Evolutionary conservation across 1,140 invertebrate species (phyloP), one percentile per base, ranked within the genome.

Genomic region (Philotrypesis tridentata): DNA sequence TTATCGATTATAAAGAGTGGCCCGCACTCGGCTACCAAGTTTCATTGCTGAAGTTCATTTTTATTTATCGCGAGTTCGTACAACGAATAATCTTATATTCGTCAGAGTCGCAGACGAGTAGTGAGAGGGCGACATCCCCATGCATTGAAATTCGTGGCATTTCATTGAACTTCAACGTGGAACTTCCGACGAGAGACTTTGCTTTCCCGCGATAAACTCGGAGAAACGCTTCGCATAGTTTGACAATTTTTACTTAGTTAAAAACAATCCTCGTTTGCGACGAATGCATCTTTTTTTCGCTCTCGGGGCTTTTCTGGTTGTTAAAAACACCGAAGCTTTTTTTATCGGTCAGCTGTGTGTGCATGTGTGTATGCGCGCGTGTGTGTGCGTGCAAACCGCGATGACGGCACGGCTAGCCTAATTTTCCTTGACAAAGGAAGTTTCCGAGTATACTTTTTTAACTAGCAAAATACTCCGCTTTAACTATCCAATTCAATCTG

Each of bases 151-250:
- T 27, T 31, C 27, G 71, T 17, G 67, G 37, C 17, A 55, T 68
- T 78, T 68, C 65, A 68, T 68, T 68, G 75, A 68, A 78, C 65
- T 78, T 78, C 75, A 68, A 68, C 9, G 23, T 31, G 40, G 68
- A 78, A 78, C 75, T 78, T 76, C 14, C 9, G 21, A 7, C 63
- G 60, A 43, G 37, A 43, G 40, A 43, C 43, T 75, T 77, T 77
- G 61, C 21, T 68, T 78, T 37, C 63, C 74, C 31, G 55, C 14
- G 31, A 78, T 78, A 78, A 78, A 78, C 63, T 78, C 55, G 21
- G 31, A 27, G 23, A 67, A 68, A 67, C 27, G 63, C 61, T 48
- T 9, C 21, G 37, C 63, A 68, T 68, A 68, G 75, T 78, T 78
- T 78, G 11, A 9, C 40, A 48, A 78, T 68, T 78, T 37, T 68